Evolutionary conservation across 1,140 invertebrate genomes (phyloP).

Genomic region (Reticulitermes speratus): DNA sequence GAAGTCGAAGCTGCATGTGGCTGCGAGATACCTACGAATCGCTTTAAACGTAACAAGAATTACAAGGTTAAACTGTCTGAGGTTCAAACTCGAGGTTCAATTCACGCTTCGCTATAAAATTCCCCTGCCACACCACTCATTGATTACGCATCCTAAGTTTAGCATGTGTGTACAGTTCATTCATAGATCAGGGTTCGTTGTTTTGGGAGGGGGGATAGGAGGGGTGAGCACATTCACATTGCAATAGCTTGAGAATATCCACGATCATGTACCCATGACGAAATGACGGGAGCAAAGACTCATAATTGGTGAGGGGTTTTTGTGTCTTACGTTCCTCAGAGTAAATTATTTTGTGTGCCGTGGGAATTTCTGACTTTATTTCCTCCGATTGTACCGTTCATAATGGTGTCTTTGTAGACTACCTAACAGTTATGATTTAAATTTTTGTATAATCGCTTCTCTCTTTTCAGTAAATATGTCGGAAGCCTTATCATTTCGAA

Average conservation of each 20-base stretch:
- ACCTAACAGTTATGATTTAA: not conserved
- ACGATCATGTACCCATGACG: not conserved
- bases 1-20: not conserved
- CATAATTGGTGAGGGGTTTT: not conserved
- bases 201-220: not conserved
- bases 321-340: not conserved
- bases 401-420: not conserved
- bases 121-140: not conserved
- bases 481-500: not conserved
- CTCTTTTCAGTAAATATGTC: slow-evolving; percentile 8
- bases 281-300: not conserved
- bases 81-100: too few species aligned
- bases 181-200: not conserved
- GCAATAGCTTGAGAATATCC: not conserved
- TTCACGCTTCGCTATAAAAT: not conserved
- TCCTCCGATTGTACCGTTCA: not conserved
- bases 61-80: not conserved
- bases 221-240: not conserved
- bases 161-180: not conserved
- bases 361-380: not conserved
- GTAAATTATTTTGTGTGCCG: not conserved
- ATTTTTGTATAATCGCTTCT: not conserved
- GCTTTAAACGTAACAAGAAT: not conserved
- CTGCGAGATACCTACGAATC: not conserved
- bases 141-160: not conserved